Percentiles rank a stretch among this genome's conserved stretches.
Evolutionary conservation across 1,140 invertebrate genomes (phyloP).

Genomic region (Drosophila mojavensis): DNA sequence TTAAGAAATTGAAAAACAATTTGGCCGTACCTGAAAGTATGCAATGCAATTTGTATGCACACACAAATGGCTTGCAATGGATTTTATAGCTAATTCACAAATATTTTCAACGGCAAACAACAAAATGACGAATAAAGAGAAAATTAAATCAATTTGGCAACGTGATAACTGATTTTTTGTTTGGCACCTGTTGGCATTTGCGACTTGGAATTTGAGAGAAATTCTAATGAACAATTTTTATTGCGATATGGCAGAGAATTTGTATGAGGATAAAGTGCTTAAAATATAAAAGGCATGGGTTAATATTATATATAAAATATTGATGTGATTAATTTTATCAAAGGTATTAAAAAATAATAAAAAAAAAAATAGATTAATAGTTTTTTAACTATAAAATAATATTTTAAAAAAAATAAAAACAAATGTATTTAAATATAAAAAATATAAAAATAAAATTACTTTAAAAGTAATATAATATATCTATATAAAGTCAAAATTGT

Average conservation of each 20-base stretch:
- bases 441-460: no score
- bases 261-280: no score
- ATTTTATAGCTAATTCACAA: slow-evolving; percentile 32
- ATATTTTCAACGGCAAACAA: not conserved
- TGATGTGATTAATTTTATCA: no score
- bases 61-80: slow-evolving; percentile 52
- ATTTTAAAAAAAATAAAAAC: no score
- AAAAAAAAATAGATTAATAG: no score
- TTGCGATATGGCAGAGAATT: not conserved
- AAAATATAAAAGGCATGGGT: no score
- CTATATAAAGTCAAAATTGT: no score
- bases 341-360: no score
- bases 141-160: slow-evolving; percentile 29
- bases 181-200: slow-evolving; percentile 20
- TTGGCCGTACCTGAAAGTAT: slow-evolving; percentile 48
- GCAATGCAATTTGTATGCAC: slow-evolving; percentile 61
- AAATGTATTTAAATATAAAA: no score
- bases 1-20: slow-evolving; percentile 11
- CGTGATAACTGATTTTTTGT: not conserved
- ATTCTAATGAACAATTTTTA: not conserved
- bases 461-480: no score
- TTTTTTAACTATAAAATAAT: no score
- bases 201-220: not conserved
- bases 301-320: no score
- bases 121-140: slow-evolving; percentile 1